phyloP scores from a whole-genome alignment of 2,888 invertebrate genomes.

The Anticlea derivata region DNA sequence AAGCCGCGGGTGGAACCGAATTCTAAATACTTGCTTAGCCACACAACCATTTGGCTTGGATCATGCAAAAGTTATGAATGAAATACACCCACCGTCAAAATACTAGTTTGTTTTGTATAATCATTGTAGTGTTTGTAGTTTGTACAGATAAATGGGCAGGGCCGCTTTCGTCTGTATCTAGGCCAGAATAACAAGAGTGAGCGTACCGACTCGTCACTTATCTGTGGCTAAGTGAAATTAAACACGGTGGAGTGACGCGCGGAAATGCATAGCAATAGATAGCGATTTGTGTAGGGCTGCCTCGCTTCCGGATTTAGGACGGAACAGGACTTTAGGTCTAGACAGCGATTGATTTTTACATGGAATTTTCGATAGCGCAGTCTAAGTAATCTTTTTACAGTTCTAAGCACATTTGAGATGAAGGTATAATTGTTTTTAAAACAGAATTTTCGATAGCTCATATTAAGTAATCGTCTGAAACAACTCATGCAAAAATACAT shows the following conservation, averaged over 20 bases:
- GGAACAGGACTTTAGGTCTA: not conserved
- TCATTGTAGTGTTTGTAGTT: conserved; percentile 22
- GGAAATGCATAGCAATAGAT: conserved; percentile 42
- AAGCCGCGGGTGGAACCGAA: no score
- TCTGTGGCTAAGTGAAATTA: conserved; percentile 56
- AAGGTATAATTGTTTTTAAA: no score
- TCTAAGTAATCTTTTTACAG: no score
- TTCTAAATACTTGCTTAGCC: no score
- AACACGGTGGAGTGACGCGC: conserved; percentile 45
- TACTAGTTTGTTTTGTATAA: conserved; percentile 25
- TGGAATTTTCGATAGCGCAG: no score
- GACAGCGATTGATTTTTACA: no score
- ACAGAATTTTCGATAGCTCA: no score
- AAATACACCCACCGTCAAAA: conserved; percentile 21
- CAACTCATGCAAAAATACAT: no score
- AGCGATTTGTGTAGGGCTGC: conserved; percentile 26
- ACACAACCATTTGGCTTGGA: not conserved
- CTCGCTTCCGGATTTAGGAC: conserved; percentile 17
- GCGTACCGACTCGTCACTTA: conserved; percentile 20
- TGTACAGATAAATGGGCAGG: conserved; percentile 60
- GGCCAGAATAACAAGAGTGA: conserved; percentile 61
- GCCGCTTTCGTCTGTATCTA: conserved; percentile 65
- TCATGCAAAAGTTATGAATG: conserved; percentile 20
- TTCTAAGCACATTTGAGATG: no score
- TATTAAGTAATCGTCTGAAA: no score